Conservation (phyloP, 2,888 invertebrate genomes). For the Tetragonisca angustula region DNA sequence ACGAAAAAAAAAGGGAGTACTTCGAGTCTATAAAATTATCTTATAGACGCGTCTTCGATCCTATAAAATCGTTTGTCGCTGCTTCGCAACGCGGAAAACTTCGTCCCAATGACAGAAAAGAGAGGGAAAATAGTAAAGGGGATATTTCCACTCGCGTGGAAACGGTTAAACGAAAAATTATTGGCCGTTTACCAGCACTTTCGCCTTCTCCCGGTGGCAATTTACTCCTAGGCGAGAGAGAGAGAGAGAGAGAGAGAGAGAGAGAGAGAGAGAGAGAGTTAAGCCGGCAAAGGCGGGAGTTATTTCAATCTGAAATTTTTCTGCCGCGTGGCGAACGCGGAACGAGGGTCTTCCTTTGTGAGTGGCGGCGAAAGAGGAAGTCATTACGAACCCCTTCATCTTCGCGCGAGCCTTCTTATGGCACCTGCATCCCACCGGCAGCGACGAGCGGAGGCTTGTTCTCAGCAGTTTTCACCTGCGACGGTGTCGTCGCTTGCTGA, state of each 20-base stretch:
- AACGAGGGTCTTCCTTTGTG: constrained; percentile 21
- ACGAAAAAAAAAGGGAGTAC: no score
- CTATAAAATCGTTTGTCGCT: background rate
- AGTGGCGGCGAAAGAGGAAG: constrained; percentile 44
- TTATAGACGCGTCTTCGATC: background rate
- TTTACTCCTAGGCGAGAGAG: background rate
- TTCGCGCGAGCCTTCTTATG: constrained; percentile 53
- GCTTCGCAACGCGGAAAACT: no score
- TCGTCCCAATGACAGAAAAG: background rate
- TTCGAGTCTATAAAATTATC: no score
- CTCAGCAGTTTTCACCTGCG: constrained; percentile 67
- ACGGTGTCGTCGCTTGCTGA: constrained; percentile 65
- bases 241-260: background rate
- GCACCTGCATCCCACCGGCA: constrained; percentile 57
- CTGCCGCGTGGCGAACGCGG: background rate
- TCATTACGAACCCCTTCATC: constrained; percentile 50
- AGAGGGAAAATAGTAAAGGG: background rate
- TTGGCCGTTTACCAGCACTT: background rate
- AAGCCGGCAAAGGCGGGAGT: background rate
- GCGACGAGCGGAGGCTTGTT: constrained; percentile 25
- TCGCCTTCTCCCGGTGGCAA: background rate
- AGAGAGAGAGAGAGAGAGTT: constrained; percentile 3
- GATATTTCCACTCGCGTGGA: background rate
- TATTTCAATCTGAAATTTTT: constrained; percentile 34
- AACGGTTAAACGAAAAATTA: constrained; percentile 10